Conservation (phyloP, 2,797 vertebrate species). For the Siniperca scherzeri region DNA sequence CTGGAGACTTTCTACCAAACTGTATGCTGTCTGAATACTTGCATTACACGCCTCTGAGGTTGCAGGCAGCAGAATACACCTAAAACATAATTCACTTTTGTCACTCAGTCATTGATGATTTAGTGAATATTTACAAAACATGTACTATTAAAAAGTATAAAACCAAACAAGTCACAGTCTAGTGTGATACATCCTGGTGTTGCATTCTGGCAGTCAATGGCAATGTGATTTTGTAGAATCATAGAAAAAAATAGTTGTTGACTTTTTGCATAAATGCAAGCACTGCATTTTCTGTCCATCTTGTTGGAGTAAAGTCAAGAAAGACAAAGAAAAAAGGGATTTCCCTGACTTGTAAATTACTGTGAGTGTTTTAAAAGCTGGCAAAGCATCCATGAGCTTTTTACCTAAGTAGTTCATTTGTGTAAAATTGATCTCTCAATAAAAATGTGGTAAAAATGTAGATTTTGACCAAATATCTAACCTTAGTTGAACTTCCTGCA, state of each 20-base stretch:
- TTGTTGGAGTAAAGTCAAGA: constrained; percentile 1
- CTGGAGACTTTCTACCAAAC: background rate
- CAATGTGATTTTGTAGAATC: background rate
- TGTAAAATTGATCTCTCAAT: background rate
- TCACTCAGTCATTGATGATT: background rate
- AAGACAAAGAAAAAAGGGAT: background rate
- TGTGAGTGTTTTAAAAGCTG: background rate
- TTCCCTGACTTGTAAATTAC: background rate
- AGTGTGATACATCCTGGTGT: background rate
- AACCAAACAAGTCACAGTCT: background rate
- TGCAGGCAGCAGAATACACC: background rate
- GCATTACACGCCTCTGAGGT: constrained; percentile 2
- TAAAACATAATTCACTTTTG: background rate
- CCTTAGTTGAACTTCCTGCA: background rate
- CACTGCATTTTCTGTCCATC: background rate
- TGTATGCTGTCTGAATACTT: background rate
- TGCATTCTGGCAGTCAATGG: background rate
- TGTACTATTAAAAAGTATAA: background rate
- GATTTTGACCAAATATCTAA: constrained; percentile 10
- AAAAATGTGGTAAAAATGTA: background rate
- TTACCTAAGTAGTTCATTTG: background rate
- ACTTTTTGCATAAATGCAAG: constrained; percentile 9
- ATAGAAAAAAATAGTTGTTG: background rate
- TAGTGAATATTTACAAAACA: background rate
- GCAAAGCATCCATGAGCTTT: background rate